These are phyloP conservation scores for Ips nitidus DNA, from an alignment of 1,140 invertebrate species.

Conservation along the genomic window DNA sequence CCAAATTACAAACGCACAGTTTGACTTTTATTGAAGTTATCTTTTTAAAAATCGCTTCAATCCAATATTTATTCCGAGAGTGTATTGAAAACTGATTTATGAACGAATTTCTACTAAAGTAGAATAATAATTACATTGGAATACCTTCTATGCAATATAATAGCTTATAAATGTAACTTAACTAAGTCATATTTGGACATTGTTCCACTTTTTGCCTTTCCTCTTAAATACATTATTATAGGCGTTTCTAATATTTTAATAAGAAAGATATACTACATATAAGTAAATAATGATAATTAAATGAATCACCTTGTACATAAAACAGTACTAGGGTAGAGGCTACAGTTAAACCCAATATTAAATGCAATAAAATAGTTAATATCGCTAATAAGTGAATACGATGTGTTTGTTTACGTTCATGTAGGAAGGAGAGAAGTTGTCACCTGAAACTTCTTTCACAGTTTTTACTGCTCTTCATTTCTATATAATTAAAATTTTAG, in stretches of 20 bases:
- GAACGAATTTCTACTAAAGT: not conserved
- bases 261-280: slow-evolving; percentile 11
- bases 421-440: too few relatives aligned
- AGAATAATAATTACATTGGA: slow-evolving; percentile 6
- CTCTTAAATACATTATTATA: slow-evolving; percentile 31
- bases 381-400: too few relatives aligned
- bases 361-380: slow-evolving; percentile 8
- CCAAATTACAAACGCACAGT: slow-evolving; percentile 9
- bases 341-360: slow-evolving; percentile 28
- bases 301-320: slow-evolving; percentile 19
- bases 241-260: slow-evolving; percentile 42
- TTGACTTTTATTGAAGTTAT: not conserved
- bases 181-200: slow-evolving; percentile 35
- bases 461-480: too few relatives aligned
- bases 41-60: too few relatives aligned
- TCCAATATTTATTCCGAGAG: too few relatives aligned
- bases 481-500: too few relatives aligned
- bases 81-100: too few relatives aligned
- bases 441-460: too few relatives aligned
- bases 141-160: slow-evolving; percentile 11
- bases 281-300: slow-evolving; percentile 3
- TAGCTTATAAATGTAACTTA: slow-evolving; percentile 12
- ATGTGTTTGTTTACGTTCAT: too few relatives aligned
- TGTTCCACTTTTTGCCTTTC: slow-evolving; percentile 42
- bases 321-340: slow-evolving; percentile 13